Percentiles rank a stretch among this genome's conserved stretches.
Evolutionary conservation across 2,113 vertebrate species (phyloP).

Genomic region (Ageneiosus marmoratus): DNA sequence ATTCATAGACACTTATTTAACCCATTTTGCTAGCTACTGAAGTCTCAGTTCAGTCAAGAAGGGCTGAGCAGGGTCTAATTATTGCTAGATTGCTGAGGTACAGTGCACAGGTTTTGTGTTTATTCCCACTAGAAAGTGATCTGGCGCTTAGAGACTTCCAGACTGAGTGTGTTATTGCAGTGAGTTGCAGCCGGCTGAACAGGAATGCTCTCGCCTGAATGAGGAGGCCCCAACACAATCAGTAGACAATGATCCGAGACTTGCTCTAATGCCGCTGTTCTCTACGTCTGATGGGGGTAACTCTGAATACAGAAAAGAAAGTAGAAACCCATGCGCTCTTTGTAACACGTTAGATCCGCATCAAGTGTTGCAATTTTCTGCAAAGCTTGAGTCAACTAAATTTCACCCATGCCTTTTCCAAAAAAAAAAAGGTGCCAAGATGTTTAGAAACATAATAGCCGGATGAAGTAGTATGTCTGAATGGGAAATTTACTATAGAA

Average conservation of each 20-base stretch:
- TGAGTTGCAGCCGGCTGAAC: conserved; percentile 28
- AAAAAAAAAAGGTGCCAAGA: conserved; percentile 5
- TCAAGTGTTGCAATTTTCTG: not conserved
- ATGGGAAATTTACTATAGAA: not conserved
- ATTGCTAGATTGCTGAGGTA: not conserved
- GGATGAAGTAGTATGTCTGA: not conserved
- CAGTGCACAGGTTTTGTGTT: conserved; percentile 19
- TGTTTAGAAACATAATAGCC: not conserved
- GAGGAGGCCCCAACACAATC: conserved; percentile 40
- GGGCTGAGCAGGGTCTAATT: conserved; percentile 29
- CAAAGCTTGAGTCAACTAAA: not conserved
- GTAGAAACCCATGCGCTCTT: conserved; percentile 3
- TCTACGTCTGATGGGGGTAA: conserved; percentile 18
- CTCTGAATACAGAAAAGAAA: conserved; percentile 21
- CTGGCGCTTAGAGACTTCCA: conserved; percentile 37
- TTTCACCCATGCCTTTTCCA: not conserved
- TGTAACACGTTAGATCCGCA: not conserved
- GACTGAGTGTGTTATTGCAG: conserved; percentile 46
- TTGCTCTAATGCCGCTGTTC: conserved; percentile 17
- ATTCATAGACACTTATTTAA: not conserved
- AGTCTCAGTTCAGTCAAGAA: not conserved
- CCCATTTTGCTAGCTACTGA: conserved; percentile 3
- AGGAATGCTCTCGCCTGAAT: conserved; percentile 14
- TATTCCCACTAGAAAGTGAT: conserved; percentile 23
- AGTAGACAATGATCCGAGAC: conserved; percentile 45